Evolutionary conservation across 2,888 invertebrate species (phyloP).

Genomic region (Tillus elongatus): DNA sequence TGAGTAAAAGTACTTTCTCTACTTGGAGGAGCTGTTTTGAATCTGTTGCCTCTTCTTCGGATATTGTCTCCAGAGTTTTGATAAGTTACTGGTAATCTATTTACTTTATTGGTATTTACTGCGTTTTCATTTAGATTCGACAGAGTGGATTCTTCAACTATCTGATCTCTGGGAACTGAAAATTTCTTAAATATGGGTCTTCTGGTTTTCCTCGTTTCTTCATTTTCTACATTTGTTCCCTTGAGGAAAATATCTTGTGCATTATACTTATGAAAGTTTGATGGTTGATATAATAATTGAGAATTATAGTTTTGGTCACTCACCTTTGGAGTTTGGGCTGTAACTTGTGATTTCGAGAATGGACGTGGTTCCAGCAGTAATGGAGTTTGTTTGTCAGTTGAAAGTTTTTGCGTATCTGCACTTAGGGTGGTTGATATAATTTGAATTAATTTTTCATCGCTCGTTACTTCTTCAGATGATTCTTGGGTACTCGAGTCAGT

Average conservation of each 20-base stretch:
- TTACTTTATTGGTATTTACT: not conserved
- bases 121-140: not conserved
- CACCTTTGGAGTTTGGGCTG: constrained; percentile 41
- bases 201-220: not conserved
- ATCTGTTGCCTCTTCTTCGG: not conserved
- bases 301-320: constrained; percentile 41
- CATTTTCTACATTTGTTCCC: not conserved
- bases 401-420: not conserved
- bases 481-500: too few relatives aligned
- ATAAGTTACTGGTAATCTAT: too few relatives aligned
- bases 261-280: too few relatives aligned
- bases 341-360: constrained; percentile 23
- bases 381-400: constrained; percentile 19
- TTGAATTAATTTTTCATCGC: too few relatives aligned
- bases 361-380: constrained; percentile 33
- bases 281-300: too few relatives aligned
- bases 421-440: not conserved
- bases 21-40: not conserved
- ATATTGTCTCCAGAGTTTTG: too few relatives aligned
- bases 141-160: too few relatives aligned
- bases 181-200: not conserved
- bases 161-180: not conserved
- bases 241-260: not conserved
- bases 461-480: too few relatives aligned
- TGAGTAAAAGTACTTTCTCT: constrained; percentile 12